phyloP scores from a whole-genome alignment of 2,797 vertebrate genomes.

The Silurus aristotelis region DNA sequence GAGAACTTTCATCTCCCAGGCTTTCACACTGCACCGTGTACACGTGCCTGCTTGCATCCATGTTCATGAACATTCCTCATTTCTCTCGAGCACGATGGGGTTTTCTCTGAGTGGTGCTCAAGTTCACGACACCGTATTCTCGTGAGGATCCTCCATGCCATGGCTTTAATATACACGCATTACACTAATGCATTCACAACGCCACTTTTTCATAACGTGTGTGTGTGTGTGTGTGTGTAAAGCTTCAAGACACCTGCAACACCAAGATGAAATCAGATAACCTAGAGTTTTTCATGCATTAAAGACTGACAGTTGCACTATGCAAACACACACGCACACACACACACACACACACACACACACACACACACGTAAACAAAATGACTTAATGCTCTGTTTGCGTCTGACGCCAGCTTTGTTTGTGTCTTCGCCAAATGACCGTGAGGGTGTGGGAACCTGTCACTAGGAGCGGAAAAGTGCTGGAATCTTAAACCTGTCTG shows the following conservation, averaged over 20 bases:
- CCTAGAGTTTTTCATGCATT: slow-evolving; percentile 63
- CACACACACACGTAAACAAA: slow-evolving; percentile 13
- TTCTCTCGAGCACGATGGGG: slow-evolving; percentile 27
- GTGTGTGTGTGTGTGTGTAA: slow-evolving; percentile 34
- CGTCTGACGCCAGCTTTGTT: not conserved
- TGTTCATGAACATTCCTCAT: slow-evolving; percentile 20
- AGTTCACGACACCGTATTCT: slow-evolving; percentile 46
- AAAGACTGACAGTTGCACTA: slow-evolving; percentile 61
- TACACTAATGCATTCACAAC: not conserved
- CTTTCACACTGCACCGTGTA: not conserved
- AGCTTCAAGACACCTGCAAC: slow-evolving; percentile 55
- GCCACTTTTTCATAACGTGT: not conserved
- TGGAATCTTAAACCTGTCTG: slow-evolving; percentile 54
- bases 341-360: slow-evolving; percentile 32
- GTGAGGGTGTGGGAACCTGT: slow-evolving; percentile 73
- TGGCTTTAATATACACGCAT: not conserved
- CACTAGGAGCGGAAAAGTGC: slow-evolving; percentile 50
- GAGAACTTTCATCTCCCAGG: not conserved
- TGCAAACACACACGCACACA: slow-evolving; percentile 33
- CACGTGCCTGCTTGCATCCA: not conserved
- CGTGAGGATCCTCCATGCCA: slow-evolving; percentile 1
- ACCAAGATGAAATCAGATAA: slow-evolving; percentile 59
- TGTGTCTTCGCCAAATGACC: slow-evolving; percentile 44
- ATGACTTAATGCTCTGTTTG: slow-evolving; percentile 31
- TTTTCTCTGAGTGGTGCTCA: slow-evolving; percentile 49